These are phyloP conservation scores for Leucophenga montana DNA, from an alignment of 2,888 invertebrate genomes.

Conservation along the genomic window DNA sequence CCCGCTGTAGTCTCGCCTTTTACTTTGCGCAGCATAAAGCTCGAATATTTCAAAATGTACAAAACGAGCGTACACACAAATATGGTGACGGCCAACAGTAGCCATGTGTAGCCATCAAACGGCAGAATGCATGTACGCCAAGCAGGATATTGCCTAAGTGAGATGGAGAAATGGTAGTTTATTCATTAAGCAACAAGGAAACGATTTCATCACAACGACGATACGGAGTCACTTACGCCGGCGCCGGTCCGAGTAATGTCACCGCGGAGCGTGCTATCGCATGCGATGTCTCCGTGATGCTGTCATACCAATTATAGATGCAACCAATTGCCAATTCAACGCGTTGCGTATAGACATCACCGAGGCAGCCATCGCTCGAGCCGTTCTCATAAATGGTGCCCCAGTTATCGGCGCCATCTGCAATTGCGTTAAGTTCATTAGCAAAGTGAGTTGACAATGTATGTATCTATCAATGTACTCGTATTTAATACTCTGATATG, in stretches of 20 bases:
- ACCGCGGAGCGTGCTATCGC: constrained; percentile 69
- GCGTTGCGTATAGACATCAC: constrained; percentile 65
- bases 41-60: constrained; percentile 55
- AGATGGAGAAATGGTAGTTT: not conserved
- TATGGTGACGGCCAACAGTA: constrained; percentile 54
- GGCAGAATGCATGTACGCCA: constrained; percentile 68
- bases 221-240: constrained; percentile 54
- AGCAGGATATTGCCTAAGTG: constrained; percentile 59
- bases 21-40: constrained; percentile 36
- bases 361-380: constrained; percentile 67
- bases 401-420: constrained; percentile 70
- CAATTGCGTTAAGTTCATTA: too few relatives aligned
- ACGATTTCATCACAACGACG: not conserved
- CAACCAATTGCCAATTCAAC: constrained; percentile 70
- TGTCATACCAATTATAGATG: constrained; percentile 71
- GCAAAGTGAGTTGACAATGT: not conserved
- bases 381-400: constrained; percentile 68
- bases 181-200: not conserved
- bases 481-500: constrained; percentile 8
- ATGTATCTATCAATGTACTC: not conserved
- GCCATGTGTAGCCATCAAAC: constrained; percentile 60
- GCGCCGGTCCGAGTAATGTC: constrained; percentile 68
- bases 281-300: constrained; percentile 67
- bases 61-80: constrained; percentile 55
- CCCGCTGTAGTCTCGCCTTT: not conserved